Conservation (phyloP, 2,797 vertebrate species). For the Periparus ater region DNA sequence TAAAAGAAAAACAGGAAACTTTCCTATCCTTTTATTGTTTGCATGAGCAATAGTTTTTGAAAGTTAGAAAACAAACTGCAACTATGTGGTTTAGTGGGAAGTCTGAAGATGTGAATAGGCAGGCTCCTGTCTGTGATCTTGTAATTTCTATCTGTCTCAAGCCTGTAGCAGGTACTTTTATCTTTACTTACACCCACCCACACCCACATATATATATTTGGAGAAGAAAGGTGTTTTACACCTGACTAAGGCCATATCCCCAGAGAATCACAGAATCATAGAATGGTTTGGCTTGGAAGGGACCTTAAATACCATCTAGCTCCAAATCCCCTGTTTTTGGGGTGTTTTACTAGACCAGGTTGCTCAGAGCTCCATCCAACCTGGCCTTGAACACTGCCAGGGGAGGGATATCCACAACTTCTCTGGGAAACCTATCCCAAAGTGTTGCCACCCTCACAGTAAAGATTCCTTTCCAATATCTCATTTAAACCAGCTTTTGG, state of each 20-base stretch:
- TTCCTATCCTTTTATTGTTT: slow-evolving; percentile 5
- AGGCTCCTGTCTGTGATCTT: not conserved
- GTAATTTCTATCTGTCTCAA: not conserved
- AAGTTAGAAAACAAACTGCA: not conserved
- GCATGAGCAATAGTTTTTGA: not conserved
- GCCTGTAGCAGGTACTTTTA: not conserved
- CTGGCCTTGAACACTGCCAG: not conserved
- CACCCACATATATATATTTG: accelerated
- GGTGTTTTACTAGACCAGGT: not conserved
- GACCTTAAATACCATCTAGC: not conserved
- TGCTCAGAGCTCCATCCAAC: not conserved
- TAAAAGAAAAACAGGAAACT: not conserved
- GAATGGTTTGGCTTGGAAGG: not conserved
- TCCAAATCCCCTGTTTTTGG: not conserved
- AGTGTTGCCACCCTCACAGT: not conserved
- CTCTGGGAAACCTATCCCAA: not conserved
- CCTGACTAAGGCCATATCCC: not conserved
- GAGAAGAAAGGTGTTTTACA: not conserved
- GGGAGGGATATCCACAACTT: not conserved
- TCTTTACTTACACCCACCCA: not conserved
- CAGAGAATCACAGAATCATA: not conserved
- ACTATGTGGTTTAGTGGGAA: not conserved
- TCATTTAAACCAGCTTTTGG: not conserved
- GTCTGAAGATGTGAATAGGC: not conserved
- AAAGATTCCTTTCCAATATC: not conserved